phyloP scores from a whole-genome alignment of 2,888 invertebrate species.

The Pardosa pseudoannulata region DNA sequence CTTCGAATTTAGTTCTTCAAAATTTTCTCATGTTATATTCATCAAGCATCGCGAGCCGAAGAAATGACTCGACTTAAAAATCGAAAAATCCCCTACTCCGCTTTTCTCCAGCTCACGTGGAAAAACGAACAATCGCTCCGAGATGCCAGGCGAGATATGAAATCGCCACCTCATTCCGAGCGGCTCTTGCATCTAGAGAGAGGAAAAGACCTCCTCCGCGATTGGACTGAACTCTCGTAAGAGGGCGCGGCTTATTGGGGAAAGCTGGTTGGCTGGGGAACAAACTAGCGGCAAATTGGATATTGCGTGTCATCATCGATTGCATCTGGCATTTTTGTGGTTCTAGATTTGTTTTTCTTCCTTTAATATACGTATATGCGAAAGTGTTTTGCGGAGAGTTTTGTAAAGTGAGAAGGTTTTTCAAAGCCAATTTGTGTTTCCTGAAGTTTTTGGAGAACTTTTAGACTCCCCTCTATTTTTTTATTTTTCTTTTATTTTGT shows the following conservation, averaged over 20 bases:
- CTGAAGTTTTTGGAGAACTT: too few species aligned
- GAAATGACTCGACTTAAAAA: not conserved
- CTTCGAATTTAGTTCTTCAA: too few species aligned
- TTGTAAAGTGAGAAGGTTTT: not conserved
- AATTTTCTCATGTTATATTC: not conserved
- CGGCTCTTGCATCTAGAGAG: not conserved
- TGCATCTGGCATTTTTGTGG: slow-evolving; percentile 20
- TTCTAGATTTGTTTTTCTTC: not conserved
- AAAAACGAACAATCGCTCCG: not conserved
- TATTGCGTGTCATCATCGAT: slow-evolving; percentile 64
- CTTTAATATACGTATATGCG: not conserved
- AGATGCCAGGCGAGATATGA: not conserved
- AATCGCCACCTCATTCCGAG: not conserved
- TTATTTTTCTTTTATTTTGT: too few species aligned
- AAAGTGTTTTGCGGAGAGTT: not conserved
- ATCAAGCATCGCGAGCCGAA: not conserved
- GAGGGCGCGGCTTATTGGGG: slow-evolving; percentile 61
- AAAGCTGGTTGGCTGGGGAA: slow-evolving; percentile 50
- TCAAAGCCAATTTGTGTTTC: not conserved
- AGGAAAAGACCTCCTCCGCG: not conserved
- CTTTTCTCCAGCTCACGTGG: not conserved
- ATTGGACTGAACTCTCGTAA: slow-evolving; percentile 6
- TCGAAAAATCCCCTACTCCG: not conserved
- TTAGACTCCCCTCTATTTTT: too few species aligned
- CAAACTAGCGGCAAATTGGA: slow-evolving; percentile 70